Evolutionary conservation across 1,140 invertebrate genomes (phyloP), one percentile per base, ranked within the genome.

Genomic region (Drosophila fuyamai): DNA sequence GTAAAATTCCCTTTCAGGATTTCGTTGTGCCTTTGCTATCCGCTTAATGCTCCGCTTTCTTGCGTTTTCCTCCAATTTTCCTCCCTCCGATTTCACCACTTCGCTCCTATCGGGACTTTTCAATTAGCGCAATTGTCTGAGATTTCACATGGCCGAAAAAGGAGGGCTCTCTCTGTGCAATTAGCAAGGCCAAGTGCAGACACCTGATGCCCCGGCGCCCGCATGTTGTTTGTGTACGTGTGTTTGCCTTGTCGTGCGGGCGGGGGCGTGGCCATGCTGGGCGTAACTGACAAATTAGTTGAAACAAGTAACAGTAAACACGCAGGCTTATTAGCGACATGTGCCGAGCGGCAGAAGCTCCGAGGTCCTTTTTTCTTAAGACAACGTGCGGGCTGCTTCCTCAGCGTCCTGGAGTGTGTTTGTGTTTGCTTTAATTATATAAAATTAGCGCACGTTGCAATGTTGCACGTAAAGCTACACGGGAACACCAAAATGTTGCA

Each of bases 381-480:
- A 72, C 81, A 77, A 81, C 75, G 68, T 85, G 81, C 74, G 73
- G 81, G 81, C 57, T 43, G 58, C 54, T 51, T 57, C 27, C 41
- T 47, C 65, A 23, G 27, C 53, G 23, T 29, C 23, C 27, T 23
- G 35, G 55, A 53, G 54, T 51, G 57, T 85, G 82, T 81, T 88
- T 88, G 79, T 88, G 78, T 88, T 88, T 88, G 84, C 62, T 86
- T 88, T 86, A 86, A 88, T 88, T 88, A 88, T 88, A 88, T 88
- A 77, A 88, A 88, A 88, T 88, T 88, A 88, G 83, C 76, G 84
- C 84, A 88, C 76, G 84, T 89, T 88, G 83, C 84, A 88, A 36
- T 67, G 83, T 67, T 88, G 83, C 83, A 86, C 79, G 83, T 83
- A 71, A 57, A 56, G 63, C 76, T 66, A 62, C 60, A 63, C 55